Evolutionary conservation across 2,888 invertebrate species (phyloP), one percentile per base, ranked within the genome.

Genomic region (Paralinhomoeus sp.): DNA sequence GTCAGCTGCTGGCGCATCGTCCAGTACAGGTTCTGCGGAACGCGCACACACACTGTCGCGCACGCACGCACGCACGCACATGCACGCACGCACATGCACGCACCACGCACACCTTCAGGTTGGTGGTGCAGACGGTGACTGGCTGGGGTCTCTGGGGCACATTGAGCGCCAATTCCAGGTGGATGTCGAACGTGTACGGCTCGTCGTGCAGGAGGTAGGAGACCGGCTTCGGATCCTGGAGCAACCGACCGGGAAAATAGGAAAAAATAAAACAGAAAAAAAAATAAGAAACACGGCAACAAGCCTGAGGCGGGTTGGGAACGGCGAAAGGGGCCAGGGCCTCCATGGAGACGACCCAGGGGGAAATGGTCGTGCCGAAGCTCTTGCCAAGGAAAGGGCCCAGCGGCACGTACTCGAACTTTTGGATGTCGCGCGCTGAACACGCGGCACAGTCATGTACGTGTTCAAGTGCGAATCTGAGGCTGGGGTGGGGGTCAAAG

Each of bases 391-490:
- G 78, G 65, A 97, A 99, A 2, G 97, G 97, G 0, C 97, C 97
- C 27, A 97, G 69, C 0, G 97, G 97, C 0, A 89, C 74, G 64
- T 97, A 97, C 65, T 99, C 97, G 93, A 93, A 99, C 62, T 87
- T 87, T 64, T 99, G 97, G 54, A 97, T 84, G 64, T 97, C 97
- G 41, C 97, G 74, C 1, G 93, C 93, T 82, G 66, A 43, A 68
- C 67, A n/a, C n/a, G n/a, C n/a, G n/a, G n/a, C n/a, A n/a, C n/a
- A n/a, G n/a, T n/a, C n/a, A n/a, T n/a, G n/a, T n/a, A n/a, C n/a
- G n/a, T n/a, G n/a, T n/a, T n/a, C n/a, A n/a, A n/a, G n/a, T n/a
- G n/a, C n/a, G n/a, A n/a, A n/a, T n/a, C n/a, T n/a, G n/a, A n/a
- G n/a, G n/a, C n/a, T n/a, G n/a, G n/a, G n/a, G n/a, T n/a, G n/a